These are phyloP conservation scores for Aricia artaxerxes DNA, from an alignment of 2,888 invertebrate species.

Conservation along the genomic window DNA sequence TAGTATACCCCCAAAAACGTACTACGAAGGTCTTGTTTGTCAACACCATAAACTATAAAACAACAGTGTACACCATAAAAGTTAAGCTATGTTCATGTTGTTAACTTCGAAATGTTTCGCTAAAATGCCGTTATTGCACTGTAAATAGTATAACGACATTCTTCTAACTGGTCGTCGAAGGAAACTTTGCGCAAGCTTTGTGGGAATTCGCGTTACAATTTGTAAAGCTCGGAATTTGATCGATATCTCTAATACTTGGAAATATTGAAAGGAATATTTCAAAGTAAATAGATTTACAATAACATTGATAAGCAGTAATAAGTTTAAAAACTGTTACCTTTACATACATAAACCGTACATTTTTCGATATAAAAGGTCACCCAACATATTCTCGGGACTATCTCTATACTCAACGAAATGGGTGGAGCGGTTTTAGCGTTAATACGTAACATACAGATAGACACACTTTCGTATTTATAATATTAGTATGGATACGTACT, in stretches of 20 bases:
- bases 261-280: not conserved
- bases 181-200: constrained; percentile 15
- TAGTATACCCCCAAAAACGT: not conserved
- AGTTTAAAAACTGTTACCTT: too few species aligned
- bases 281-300: not conserved
- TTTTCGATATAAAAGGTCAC: too few species aligned
- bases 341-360: too few species aligned
- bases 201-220: constrained; percentile 10
- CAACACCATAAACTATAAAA: not conserved
- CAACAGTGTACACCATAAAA: not conserved
- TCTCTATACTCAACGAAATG: too few species aligned
- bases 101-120: constrained; percentile 1
- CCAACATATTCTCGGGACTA: too few species aligned
- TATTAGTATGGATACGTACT: too few species aligned
- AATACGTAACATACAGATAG: too few species aligned
- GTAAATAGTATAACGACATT: constrained; percentile 21
- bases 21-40: not conserved
- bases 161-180: not conserved
- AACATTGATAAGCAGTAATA: not conserved
- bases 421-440: too few species aligned
- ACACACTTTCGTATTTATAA: too few species aligned
- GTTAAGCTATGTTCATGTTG: not conserved
- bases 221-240: not conserved
- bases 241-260: not conserved
- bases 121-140: constrained; percentile 1